Conservation (phyloP, 2,888 invertebrate genomes). For the Carabus problematicus region DNA sequence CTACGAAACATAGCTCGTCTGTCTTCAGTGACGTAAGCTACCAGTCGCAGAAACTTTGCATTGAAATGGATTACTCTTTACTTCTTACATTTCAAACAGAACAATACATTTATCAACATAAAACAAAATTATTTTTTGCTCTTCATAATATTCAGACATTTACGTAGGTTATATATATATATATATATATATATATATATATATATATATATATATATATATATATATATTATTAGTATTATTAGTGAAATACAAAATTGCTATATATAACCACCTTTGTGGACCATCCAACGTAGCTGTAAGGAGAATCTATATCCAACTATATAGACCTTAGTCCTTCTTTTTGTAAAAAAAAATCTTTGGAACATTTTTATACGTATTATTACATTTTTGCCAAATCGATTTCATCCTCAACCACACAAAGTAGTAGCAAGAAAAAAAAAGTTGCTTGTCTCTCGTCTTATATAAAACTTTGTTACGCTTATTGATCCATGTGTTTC, state of each 20-base stretch:
- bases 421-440: constrained; percentile 10
- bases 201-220: constrained; percentile 28
- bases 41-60: constrained; percentile 27
- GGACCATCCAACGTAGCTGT: too few species aligned
- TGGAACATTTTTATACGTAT: constrained; percentile 4
- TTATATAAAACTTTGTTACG: constrained; percentile 15
- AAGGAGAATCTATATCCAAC: too few species aligned
- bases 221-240: too few species aligned
- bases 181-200: constrained; percentile 34
- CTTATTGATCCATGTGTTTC: constrained; percentile 32
- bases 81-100: too few species aligned
- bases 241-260: too few species aligned
- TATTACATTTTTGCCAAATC: constrained; percentile 18
- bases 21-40: constrained; percentile 30
- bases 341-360: too few species aligned
- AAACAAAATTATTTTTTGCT: not conserved
- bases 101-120: not conserved
- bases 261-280: too few species aligned
- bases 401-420: constrained; percentile 17
- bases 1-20: constrained; percentile 11
- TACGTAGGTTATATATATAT: constrained; percentile 20
- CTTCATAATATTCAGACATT: constrained; percentile 2
- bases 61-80: constrained; percentile 15
- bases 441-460: constrained; percentile 9
- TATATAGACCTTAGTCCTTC: too few species aligned